Evolutionary conservation across 2,113 vertebrate genomes (phyloP), one percentile per base, ranked within the genome.

Genomic region (Indicator indicator): DNA sequence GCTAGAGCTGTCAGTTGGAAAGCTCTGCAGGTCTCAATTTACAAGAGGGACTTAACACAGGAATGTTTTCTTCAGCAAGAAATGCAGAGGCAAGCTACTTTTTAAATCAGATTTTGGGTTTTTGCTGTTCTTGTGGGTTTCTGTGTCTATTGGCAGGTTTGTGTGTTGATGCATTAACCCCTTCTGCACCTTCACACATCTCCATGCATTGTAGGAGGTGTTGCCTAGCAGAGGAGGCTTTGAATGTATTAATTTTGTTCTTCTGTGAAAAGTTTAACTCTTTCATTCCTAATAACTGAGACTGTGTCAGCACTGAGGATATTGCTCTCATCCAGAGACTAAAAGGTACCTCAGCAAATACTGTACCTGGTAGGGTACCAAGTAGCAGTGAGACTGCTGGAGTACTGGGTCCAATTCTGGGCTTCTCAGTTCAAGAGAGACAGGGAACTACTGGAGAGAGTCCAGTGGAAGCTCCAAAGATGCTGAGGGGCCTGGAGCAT

Each of bases 1-100:
- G 23, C 17, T 0, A 1, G 10, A 15, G 5, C 24, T 1, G 1
- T 65, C 28, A 75, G 36, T 52, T 18, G 20, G 32, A 20, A 54
- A 40, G 63, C 5, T 33, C 75, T 81, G 36, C 24, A 32, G 30
- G 36, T 26, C n/a, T 54, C 28, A 20, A 3, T 38, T 73, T 79
- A 13, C 12, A 60, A 48, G 24, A 64, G 7, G 17, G 52, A 36
- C 50, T 36, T 40, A 7, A 64, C 42, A 54, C 24, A 33, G 63
- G 52, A 54, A 33, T 64, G 23, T 12, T 46, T 70, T 52, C 48
- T 54, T 79, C 21, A 10, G 30, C 20, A 75, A 68, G 68, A 48
- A 28, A 26, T 32, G 9, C 33, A 58, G 27, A 6, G 52, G 11
- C 36, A 63, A 5, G 20, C 32, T 74, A 40, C 9, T 1, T 4